A percentile compares a stretch with the other conserved stretches of the same genome.
These are phyloP conservation scores for Barypeithes pellucidus DNA, from an alignment of 2,888 invertebrate species.

Conservation along the genomic window DNA sequence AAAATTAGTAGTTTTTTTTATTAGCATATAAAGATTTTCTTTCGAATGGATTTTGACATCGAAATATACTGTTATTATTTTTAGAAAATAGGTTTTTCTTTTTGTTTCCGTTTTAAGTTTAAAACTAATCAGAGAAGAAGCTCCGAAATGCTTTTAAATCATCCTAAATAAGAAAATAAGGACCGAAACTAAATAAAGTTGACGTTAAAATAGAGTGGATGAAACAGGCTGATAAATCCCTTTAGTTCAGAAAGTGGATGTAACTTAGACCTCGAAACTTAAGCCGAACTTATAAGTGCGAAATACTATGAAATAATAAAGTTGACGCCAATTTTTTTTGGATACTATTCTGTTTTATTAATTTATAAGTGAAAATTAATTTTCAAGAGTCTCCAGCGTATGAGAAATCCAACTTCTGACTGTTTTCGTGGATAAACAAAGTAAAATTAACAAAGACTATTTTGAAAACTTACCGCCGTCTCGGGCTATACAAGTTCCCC, in stretches of 20 bases:
- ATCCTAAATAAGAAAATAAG: neutral
- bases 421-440: no score
- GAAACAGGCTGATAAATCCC: neutral
- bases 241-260: neutral
- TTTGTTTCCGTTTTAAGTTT: neutral
- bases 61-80: neutral
- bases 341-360: no score
- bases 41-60: no score
- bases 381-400: no score
- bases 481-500: neutral
- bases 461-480: neutral
- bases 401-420: neutral
- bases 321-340: no score
- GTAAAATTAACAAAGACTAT: neutral
- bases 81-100: neutral
- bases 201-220: constrained; percentile 1
- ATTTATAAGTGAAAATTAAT: no score
- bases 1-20: no score
- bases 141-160: neutral
- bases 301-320: no score
- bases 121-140: neutral
- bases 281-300: neutral
- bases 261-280: neutral
- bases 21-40: no score
- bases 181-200: neutral